phyloP scores from a whole-genome alignment of 2,113 vertebrate genomes.

The Phrynosoma blainvillii region DNA sequence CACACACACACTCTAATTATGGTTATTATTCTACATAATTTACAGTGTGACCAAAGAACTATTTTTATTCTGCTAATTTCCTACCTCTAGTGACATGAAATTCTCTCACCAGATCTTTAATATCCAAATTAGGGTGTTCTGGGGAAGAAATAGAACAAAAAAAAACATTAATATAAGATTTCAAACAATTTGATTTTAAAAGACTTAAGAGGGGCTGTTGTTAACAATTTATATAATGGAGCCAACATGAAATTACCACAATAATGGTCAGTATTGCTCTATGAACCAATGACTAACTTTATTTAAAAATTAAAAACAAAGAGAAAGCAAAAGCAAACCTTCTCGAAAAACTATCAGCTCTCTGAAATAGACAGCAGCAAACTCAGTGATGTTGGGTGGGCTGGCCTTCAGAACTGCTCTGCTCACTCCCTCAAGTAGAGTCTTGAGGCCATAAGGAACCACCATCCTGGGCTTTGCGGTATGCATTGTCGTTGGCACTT shows the following conservation, averaged over 20 bases:
- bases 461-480: conserved; percentile 61
- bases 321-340: conserved; percentile 66
- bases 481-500: conserved; percentile 59
- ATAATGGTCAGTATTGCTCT: background rate
- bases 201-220: background rate
- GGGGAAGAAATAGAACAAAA: conserved; percentile 29
- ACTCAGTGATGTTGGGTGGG: conserved; percentile 66
- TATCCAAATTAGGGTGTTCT: conserved; percentile 67
- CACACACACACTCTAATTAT: background rate
- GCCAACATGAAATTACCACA: background rate
- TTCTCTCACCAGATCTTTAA: conserved; percentile 71
- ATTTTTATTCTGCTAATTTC: conserved; percentile 16
- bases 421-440: conserved; percentile 73
- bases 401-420: conserved; percentile 65
- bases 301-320: background rate
- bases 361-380: conserved; percentile 72
- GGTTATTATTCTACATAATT: background rate
- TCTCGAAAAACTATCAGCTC: conserved; percentile 70
- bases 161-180: background rate
- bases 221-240: conserved; percentile 2
- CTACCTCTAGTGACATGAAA: conserved; percentile 68
- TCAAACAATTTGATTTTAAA: background rate
- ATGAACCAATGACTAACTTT: background rate
- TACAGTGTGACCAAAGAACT: background rate
- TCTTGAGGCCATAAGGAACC: conserved; percentile 69